A percentile compares a stretch with the other conserved stretches of the same genome.
Conservation (phyloP, 2,797 vertebrate species). For the Chiropotes sagulatus region DNA sequence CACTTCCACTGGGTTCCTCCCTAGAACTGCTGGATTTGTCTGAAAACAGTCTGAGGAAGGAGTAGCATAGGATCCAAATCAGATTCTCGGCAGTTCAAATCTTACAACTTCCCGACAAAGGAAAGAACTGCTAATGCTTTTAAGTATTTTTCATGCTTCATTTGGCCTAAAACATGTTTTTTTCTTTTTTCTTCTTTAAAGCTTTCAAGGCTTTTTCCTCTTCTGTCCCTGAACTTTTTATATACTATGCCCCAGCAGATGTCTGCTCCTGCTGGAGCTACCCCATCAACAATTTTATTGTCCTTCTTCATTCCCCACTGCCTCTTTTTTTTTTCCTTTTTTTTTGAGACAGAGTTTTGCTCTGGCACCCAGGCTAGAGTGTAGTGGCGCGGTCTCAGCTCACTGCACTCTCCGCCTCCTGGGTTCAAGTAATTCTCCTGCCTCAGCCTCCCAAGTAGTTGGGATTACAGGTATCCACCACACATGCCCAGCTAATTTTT, state of each 20-base stretch:
- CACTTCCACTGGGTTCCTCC: conserved; percentile 23
- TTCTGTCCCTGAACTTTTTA: conserved; percentile 35
- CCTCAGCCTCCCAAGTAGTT: background rate
- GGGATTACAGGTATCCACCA: background rate
- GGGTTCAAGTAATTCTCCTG: background rate
- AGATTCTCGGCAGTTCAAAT: conserved; percentile 25
- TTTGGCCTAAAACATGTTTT: conserved; percentile 52
- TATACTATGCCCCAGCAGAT: background rate
- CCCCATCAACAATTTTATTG: conserved; percentile 21
- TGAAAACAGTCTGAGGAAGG: conserved; percentile 58
- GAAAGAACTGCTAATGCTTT: conserved; percentile 56
- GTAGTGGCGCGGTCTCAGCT: background rate
- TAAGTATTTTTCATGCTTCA: conserved; percentile 63
- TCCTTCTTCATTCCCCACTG: background rate
- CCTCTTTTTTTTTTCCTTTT: background rate
- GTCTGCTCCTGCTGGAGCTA: conserved; percentile 30
- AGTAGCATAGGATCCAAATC: conserved; percentile 47
- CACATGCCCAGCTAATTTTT: background rate
- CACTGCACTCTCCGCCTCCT: background rate
- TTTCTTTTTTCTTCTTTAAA: background rate
- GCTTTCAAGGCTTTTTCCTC: background rate
- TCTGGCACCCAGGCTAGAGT: background rate
- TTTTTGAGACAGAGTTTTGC: background rate
- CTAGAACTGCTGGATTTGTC: conserved; percentile 67
- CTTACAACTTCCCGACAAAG: conserved; percentile 36